A percentile compares a stretch with the other conserved stretches of the same genome.
These are phyloP conservation scores for Myiopsitta monachus DNA, from an alignment of 2,113 vertebrate genomes.

Conservation along the genomic window DNA sequence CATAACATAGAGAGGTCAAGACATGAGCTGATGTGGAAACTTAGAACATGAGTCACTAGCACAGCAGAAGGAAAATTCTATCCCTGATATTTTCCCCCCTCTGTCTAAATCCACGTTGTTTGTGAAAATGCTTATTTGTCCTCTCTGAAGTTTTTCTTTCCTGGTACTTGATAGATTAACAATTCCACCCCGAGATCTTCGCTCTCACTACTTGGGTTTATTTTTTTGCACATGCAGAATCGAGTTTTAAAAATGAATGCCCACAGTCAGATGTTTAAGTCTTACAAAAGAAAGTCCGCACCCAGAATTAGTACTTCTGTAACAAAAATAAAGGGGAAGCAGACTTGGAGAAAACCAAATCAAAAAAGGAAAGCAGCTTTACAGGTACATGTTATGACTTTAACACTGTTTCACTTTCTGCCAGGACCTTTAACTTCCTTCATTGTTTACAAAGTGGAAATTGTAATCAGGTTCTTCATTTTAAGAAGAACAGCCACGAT, in stretches of 20 bases:
- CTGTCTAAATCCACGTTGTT: neutral
- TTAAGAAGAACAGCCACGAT: neutral
- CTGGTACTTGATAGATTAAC: neutral
- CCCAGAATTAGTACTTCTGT: neutral
- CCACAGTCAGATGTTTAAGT: neutral
- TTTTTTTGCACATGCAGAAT: neutral
- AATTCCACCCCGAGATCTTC: neutral
- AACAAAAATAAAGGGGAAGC: neutral
- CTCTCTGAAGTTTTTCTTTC: neutral
- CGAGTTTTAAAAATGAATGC: neutral
- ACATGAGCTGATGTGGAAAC: neutral
- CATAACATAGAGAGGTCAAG: neutral
- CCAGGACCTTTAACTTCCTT: neutral
- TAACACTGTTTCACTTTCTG: neutral
- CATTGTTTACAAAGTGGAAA: neutral
- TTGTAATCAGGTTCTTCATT: neutral
- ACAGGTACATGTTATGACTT: neutral
- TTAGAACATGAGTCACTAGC: neutral
- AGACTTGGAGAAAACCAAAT: neutral
- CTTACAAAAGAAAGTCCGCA: neutral
- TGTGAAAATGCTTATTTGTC: neutral
- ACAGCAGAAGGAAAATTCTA: neutral
- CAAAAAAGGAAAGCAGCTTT: neutral
- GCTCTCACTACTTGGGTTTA: neutral
- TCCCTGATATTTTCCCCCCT: neutral